These are phyloP conservation scores for Alces alces DNA, from an alignment of 2,113 vertebrate species.

Conservation along the genomic window DNA sequence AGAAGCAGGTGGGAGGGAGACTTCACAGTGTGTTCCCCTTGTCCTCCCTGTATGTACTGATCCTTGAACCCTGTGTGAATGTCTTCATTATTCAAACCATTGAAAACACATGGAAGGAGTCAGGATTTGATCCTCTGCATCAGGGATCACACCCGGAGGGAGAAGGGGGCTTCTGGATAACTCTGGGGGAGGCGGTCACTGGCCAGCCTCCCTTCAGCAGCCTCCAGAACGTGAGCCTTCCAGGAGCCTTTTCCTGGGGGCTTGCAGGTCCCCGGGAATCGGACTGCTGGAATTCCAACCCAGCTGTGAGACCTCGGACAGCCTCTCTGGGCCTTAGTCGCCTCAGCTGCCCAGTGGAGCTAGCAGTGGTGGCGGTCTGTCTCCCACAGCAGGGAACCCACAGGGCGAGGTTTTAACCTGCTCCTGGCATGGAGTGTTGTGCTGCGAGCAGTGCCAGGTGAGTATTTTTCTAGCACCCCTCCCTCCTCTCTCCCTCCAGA, in stretches of 20 bases:
- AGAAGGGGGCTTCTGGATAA: background rate
- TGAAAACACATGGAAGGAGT: background rate
- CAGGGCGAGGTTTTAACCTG: background rate
- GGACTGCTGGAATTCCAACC: background rate
- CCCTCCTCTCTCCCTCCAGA: constrained; percentile 79
- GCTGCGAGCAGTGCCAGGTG: background rate
- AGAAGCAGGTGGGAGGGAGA: fast-evolving
- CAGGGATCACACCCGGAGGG: background rate
- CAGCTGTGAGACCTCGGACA: background rate
- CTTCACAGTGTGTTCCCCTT: background rate
- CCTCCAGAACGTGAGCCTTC: background rate
- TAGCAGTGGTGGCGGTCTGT: background rate
- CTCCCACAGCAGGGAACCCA: fast-evolving
- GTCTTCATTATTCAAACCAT: background rate
- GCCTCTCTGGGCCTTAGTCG: background rate
- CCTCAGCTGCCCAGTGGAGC: background rate
- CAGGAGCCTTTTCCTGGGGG: background rate
- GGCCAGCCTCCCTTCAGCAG: background rate
- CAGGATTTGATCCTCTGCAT: no score
- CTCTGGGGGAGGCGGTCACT: background rate
- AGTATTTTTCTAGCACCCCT: background rate
- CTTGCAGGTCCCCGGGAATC: background rate
- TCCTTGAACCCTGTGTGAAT: no score
- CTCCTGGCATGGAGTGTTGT: background rate
- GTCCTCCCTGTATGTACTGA: fast-evolving